Evolutionary conservation across 2,797 vertebrate genomes (phyloP), one percentile per base, ranked within the genome.

Genomic region (Gadopsis bispinosus): DNA sequence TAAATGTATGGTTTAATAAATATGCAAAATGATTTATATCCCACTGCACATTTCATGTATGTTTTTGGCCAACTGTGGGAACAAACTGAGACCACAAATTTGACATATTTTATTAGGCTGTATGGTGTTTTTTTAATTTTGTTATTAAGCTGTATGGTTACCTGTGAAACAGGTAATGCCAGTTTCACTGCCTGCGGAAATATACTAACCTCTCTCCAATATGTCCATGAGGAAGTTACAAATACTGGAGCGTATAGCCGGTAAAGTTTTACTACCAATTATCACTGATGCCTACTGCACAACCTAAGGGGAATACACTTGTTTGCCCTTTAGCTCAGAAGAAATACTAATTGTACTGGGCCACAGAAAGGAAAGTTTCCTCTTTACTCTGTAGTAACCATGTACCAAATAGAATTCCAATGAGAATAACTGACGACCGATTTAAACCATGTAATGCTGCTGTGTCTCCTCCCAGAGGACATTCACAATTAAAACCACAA

Each of bases 91-190:
- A 26, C 26, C 26, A 26, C 26, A 26, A 26, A 26, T 26, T 26
- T 26, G 26, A 26, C 26, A 26, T 26, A 26, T 26, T 26, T 26
- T 26, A 26, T 26, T 26, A 26, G 2, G 26, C 26, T 26, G 26
- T 26, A 26, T 26, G 26, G 26, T 26, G 26, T 26, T 26, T 26
- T 26, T 26, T 1, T 26, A 1, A 26, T 26, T 26, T 26, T 26
- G 26, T 26, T 26, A 26, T 26, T 26, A 26, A 26, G 26, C 26
- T 26, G 26, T 26, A 26, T 26, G 26, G 4, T 74, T 10, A 84
- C 59, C 71, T 72, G 50, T 33, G 45, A 37, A 84, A 87, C 88
- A 81, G 87, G 89, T 85, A 63, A 72, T 7, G 19, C 82, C 17
- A 59, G 90, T 87, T 89, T 70, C 31, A 43, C 5, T 60, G 20